Evolutionary conservation across 1,140 invertebrate genomes (phyloP), one percentile per base, ranked within the genome.

Genomic region (Brachionus angularis): DNA sequence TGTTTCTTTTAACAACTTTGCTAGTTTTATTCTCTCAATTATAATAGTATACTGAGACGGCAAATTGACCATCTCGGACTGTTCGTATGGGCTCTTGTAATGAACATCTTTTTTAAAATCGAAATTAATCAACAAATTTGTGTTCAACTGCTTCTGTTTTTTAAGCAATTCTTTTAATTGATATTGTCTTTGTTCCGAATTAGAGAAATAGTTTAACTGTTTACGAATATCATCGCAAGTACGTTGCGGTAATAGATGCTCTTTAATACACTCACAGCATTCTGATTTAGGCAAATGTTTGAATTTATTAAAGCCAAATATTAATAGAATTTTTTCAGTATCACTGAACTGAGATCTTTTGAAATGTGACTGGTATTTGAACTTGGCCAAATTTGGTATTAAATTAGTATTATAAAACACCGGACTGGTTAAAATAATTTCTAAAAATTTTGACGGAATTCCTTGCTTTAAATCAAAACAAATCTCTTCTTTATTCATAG

Each of bases 201-300:
- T 67, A 3, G 62, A 67, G n/a, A 67, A 47, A 34, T 67, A 33
- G 31, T 50, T 50, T 16, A 67, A 50, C 36, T 67, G 62, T 23
- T 67, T 67, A 21, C 47, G 25, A 3, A 67, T 67, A 23, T 67
- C 62, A 1, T 67, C 62, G 23, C 42, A 31, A 31, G 23, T 47
- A 31, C 62, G 39, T 18, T 47, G 33, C 27, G 62, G 62, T 8
- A 67, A 23, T 27, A 67, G 47, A 46, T 67, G 62, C 39, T 46
- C 42, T 33, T 50, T 46, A 10, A 67, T 67, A 23, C 62, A 67
- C 14, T 67, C 62, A 36, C 62, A 67, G 18, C 62, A 67, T 50
- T 67, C 62, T 34, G 42, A 50, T 36, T 67, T 67, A 16, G 42
- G 42, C 62, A 67, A 67, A 25, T 67, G 62, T 34, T 67, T 67